Base-by-base conservation (phyloP, 2,797 vertebrate species). In the Rousettus madagascariensis region DNA sequence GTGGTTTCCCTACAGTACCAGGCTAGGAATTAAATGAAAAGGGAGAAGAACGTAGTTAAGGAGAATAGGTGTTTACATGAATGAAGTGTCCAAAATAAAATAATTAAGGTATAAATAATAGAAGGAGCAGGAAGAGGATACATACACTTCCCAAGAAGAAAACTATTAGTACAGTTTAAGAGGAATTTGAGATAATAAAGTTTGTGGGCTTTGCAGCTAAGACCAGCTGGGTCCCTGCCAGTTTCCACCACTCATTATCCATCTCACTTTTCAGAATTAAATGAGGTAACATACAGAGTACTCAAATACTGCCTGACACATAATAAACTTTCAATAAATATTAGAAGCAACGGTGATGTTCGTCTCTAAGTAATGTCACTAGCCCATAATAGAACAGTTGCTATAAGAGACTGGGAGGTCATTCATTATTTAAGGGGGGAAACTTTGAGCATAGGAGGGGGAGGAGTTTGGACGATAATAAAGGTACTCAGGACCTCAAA, bases 11-110 rank as follows among this genome's bases (percentile, higher is more conserved):
- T 65, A 55, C 26, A 53, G 5, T 33, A 57, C 19, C n/a, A 95
- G 7, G 6, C 28, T 59, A 88, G 80, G 49, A 88, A 24, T 49
- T 93, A 80, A 92, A 41, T 61, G n/a, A 71, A 38, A 68, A 51
- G 49, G 8, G 3, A 0, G 17, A 80, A 75, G 24, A 72, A 85
- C 5, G 10, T 69, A 15, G n/a, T 86, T 94, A 69, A 75, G 77
- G 24, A 84, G 33, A 85, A 87, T 16, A 2, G 15, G 68, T 30
- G 33, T 68, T 63, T 57, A 57, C 4, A 33, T 68, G 41, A 43
- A 5, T 87, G 30, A 61, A 72, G 22, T 51, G 28, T 93, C 33
- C 59, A 94, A 93, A 90, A 68, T 68, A 94, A 87, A 93, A 90
- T 86, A 17, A 71, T 5, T 69, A 36, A 86, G 15, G 33, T 90